These are phyloP conservation scores for Larimichthys crocea DNA, from an alignment of 2,113 vertebrate genomes.

Conservation along the genomic window DNA sequence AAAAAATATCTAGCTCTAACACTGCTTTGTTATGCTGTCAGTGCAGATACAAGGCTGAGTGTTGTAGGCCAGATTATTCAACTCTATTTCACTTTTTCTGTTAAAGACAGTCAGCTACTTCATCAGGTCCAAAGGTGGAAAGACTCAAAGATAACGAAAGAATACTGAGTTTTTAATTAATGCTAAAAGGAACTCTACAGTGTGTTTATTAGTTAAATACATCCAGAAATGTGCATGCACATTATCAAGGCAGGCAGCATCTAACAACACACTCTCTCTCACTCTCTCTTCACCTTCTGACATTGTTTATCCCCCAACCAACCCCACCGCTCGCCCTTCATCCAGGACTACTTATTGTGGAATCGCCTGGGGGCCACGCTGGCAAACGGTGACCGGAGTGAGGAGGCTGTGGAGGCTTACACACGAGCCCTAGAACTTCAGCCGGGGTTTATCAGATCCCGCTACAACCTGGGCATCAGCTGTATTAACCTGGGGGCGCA, in stretches of 20 bases:
- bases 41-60: conserved; percentile 7
- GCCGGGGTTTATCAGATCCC: conserved; percentile 96
- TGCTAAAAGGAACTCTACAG: not conserved
- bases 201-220: conserved; percentile 18
- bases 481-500: conserved; percentile 98
- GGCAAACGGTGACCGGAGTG: conserved; percentile 96
- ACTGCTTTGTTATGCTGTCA: conserved; percentile 32
- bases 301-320: not conserved
- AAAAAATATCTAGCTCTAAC: conserved; percentile 10
- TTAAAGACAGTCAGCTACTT: not conserved
- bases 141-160: not conserved
- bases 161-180: conserved; percentile 6
- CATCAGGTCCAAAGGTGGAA: not conserved
- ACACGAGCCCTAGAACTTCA: conserved; percentile 94
- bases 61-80: conserved; percentile 31
- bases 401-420: conserved; percentile 97
- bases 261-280: not conserved
- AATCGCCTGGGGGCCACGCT: conserved; percentile 97
- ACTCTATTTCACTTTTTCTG: conserved; percentile 28
- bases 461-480: conserved; percentile 98
- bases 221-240: not conserved
- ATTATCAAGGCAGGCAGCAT: conserved; percentile 1
- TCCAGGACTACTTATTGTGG: conserved; percentile 97
- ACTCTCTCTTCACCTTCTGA: not conserved
- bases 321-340: not conserved